Evolutionary conservation across 2,888 invertebrate species (phyloP).

Genomic region (Dugesia japonica): DNA sequence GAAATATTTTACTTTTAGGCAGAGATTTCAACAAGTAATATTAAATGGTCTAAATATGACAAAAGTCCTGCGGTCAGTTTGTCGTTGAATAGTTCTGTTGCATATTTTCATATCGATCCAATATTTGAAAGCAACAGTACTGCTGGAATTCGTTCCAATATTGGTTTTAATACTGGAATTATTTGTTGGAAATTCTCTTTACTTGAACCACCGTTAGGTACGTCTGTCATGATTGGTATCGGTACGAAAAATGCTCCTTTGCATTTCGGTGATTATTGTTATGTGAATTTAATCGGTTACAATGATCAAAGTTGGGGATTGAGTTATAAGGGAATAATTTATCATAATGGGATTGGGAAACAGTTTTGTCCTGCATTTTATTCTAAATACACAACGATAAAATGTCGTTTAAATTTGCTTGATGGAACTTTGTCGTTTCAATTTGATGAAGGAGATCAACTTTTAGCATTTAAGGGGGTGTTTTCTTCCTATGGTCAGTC

Average conservation of each 20-base stretch:
- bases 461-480: conserved; percentile 39
- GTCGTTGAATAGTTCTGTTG: conserved; percentile 37
- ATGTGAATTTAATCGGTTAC: conserved; percentile 39
- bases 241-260: conserved; percentile 39
- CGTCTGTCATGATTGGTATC: conserved; percentile 42
- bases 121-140: conserved; percentile 38
- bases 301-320: conserved; percentile 42
- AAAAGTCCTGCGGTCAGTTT: conserved; percentile 38
- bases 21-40: neutral
- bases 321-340: conserved; percentile 40
- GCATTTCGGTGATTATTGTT: conserved; percentile 38
- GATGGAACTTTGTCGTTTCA: conserved; percentile 39
- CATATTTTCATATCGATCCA: conserved; percentile 39
- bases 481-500: conserved; percentile 35
- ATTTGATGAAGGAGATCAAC: conserved; percentile 38
- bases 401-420: conserved; percentile 39
- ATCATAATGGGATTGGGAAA: conserved; percentile 39
- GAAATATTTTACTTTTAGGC: neutral
- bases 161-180: conserved; percentile 39
- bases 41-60: conserved; percentile 37
- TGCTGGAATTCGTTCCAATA: conserved; percentile 38
- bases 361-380: conserved; percentile 40
- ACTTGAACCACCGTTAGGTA: conserved; percentile 40
- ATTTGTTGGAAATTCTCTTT: conserved; percentile 42
- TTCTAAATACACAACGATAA: conserved; percentile 38